phyloP scores from a whole-genome alignment of 2,113 vertebrate genomes.

The Xenopus borealis region DNA sequence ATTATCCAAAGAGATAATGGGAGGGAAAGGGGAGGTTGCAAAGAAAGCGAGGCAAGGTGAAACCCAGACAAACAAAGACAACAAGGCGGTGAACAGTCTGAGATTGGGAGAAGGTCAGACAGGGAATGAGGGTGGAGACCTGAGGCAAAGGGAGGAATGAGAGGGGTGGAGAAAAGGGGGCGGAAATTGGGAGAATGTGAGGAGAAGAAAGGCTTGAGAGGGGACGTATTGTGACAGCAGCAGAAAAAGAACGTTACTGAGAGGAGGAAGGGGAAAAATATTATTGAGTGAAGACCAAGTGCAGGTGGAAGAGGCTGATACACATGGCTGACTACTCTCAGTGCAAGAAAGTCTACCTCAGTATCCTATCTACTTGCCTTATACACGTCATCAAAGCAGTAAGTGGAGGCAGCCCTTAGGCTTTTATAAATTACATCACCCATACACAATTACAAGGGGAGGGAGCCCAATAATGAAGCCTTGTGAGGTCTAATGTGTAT shows the following conservation, averaged over 20 bases:
- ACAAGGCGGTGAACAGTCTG: constrained; percentile 1
- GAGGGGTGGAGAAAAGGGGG: constrained; percentile 2
- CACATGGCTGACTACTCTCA: not conserved
- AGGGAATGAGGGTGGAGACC: constrained; percentile 7
- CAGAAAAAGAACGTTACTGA: constrained; percentile 17
- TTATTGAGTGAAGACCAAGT: not conserved
- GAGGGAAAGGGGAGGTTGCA: constrained; percentile 2
- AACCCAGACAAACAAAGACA: constrained; percentile 22
- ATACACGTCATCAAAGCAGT: constrained; percentile 15
- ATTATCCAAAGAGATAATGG: not conserved
- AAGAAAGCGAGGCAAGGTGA: constrained; percentile 1
- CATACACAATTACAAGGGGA: no score
- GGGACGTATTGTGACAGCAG: not conserved
- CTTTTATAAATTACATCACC: not conserved
- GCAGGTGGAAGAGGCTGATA: not conserved
- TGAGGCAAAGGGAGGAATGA: not conserved
- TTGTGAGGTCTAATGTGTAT: no score
- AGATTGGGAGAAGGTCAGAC: constrained; percentile 20
- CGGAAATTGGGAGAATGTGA: not conserved
- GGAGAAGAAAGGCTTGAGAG: not conserved
- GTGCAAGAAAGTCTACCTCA: not conserved
- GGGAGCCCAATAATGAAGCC: no score
- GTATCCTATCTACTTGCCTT: not conserved
- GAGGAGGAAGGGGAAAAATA: not conserved
- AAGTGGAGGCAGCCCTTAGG: not conserved